A percentile compares a stretch with the other conserved stretches of the same genome.
Evolutionary conservation across 2,888 invertebrate genomes (phyloP).

Genomic region (Diplazon laetatorius): DNA sequence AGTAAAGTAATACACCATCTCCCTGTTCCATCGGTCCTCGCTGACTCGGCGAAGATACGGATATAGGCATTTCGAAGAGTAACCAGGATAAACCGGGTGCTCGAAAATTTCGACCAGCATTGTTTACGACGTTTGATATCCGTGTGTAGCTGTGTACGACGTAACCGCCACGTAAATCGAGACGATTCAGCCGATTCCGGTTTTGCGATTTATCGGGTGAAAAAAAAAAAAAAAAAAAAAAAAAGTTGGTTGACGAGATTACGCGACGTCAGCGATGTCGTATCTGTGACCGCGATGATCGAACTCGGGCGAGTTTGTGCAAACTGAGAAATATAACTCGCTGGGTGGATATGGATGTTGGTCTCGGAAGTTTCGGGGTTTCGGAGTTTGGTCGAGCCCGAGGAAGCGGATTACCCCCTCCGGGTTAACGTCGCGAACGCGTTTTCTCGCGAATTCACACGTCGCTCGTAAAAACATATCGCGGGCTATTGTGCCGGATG

Average conservation of each 20-base stretch:
- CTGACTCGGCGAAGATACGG: too few species aligned
- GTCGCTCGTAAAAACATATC: too few species aligned
- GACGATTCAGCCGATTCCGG: constrained; percentile 1
- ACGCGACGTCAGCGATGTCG: constrained; percentile 22
- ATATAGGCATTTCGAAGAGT: too few species aligned
- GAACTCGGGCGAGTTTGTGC: too few species aligned
- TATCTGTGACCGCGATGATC: too few species aligned
- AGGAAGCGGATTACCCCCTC: constrained; percentile 3
- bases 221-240: too few species aligned
- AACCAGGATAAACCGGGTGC: too few species aligned
- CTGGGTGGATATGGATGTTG: constrained; percentile 49
- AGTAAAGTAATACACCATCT: too few species aligned
- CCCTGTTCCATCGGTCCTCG: too few species aligned
- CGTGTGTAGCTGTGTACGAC: too few species aligned
- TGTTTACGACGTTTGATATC: not conserved
- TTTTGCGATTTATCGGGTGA: constrained; percentile 10
- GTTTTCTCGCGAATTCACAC: constrained; percentile 59
- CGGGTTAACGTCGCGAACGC: constrained; percentile 49
- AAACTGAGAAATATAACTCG: constrained; percentile 55
- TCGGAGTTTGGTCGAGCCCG: constrained; percentile 35
- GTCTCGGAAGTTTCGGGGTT: constrained; percentile 46
- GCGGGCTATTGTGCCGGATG: constrained; percentile 47
- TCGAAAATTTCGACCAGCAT: too few species aligned
- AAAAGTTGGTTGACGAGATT: constrained; percentile 26
- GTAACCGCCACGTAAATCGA: not conserved